Percentiles rank a stretch among this genome's conserved stretches.
These are phyloP conservation scores for Leptopilina clavipes DNA, from an alignment of 1,140 invertebrate genomes.

Conservation along the genomic window DNA sequence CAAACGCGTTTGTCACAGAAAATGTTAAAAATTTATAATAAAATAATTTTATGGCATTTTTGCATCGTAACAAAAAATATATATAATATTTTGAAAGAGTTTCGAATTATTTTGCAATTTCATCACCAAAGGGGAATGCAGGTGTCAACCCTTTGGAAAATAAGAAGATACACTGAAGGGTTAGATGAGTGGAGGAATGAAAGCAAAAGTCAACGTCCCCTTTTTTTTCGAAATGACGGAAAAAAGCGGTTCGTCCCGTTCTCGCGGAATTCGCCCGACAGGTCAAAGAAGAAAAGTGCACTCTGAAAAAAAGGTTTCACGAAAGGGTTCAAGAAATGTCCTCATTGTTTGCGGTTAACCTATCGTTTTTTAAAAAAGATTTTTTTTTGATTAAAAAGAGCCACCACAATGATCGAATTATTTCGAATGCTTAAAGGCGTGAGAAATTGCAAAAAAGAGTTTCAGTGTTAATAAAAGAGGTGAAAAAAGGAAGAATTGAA, in stretches of 20 bases:
- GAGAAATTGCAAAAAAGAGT: slow-evolving; percentile 47
- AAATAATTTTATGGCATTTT: too few species aligned
- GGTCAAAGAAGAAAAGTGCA: slow-evolving; percentile 9
- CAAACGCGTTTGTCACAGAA: too few species aligned
- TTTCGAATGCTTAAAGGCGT: slow-evolving; percentile 53
- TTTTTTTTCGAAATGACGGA: slow-evolving; percentile 11
- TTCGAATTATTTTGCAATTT: neutral
- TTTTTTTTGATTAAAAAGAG: slow-evolving; percentile 47
- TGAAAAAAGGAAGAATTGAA: neutral
- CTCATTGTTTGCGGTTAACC: slow-evolving; percentile 58
- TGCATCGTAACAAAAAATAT: neutral
- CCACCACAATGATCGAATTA: slow-evolving; percentile 51
- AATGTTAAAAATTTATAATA: too few species aligned
- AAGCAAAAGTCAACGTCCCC: slow-evolving; percentile 39
- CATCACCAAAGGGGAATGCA: neutral
- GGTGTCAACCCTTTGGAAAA: slow-evolving; percentile 25
- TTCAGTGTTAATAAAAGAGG: neutral
- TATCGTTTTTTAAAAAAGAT: slow-evolving; percentile 45
- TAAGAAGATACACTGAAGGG: slow-evolving; percentile 45
- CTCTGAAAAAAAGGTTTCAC: neutral
- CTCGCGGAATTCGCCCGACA: slow-evolving; percentile 33
- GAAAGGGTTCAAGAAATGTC: slow-evolving; percentile 46
- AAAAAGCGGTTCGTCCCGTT: slow-evolving; percentile 41
- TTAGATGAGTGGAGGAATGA: slow-evolving; percentile 28
- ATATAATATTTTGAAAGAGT: neutral